Base-by-base conservation (phyloP, 2,888 invertebrate species). In the Cyclophora albipunctata region DNA sequence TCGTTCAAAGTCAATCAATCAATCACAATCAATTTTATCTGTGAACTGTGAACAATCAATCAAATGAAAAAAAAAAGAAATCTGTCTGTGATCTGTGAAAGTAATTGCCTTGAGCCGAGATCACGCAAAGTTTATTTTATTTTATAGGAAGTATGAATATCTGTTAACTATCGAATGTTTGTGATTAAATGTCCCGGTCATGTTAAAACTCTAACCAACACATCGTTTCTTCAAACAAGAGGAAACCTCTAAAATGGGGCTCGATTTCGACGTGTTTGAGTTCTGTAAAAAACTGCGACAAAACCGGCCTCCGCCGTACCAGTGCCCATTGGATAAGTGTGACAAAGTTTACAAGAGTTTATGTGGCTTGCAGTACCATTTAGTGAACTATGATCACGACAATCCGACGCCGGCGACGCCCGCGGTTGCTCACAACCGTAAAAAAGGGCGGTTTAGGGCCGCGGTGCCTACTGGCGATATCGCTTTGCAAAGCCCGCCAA, bases 301-400 rank as follows among this genome's bases (percentile, higher is more conserved):
- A 63, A 94, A 93, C 73, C 94, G 94, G 71, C 91, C 92, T 47
- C 96, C 96, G 48, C 96, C 96, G 47, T 96, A 95, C 81, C 92
- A 93, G 66, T 97, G 97, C 71, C 97, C 97, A 5, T 90, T 96
- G 48, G 92, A 93, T 64, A 93, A 94, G 69, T 97, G 97, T 84
- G 94, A 93, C 61, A 94, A 94, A 75, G 92, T 93, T 34, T 97
- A 96, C 80, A 96, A 96, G 82, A 95, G 95, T 56, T 92, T 95
- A 58, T 93, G 93, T 58, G 96, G 96, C 1, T 90, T 97, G 62
- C 95, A 96, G 71, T 95, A 95, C 75, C 96, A 97, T 75, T 82
- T 96, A 63, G 93, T 93, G 59, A 94, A 95, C 75, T 95, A 92
- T 78, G 95, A 96, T 76, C 96, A 96, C 75, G 94, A 94, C 67